A percentile compares a stretch with the other conserved stretches of the same genome.
Evolutionary conservation across 1,140 invertebrate genomes (phyloP).

Genomic region (Melitaea cinxia): DNA sequence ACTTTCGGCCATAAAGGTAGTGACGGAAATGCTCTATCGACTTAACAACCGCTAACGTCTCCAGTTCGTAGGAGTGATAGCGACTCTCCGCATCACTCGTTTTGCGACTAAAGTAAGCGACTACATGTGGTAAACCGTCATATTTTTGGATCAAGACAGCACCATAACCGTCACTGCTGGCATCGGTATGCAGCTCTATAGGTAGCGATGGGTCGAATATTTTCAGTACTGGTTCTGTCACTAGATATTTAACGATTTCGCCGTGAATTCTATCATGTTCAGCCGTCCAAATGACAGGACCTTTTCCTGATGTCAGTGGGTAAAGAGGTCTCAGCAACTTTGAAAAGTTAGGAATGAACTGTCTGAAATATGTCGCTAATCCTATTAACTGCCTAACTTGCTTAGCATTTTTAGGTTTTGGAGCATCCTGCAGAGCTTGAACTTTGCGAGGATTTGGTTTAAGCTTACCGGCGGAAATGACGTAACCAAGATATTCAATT

Average conservation of each 20-base stretch:
- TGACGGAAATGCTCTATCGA: slow-evolving; percentile 38
- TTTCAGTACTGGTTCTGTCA: background rate
- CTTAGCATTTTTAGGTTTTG: background rate
- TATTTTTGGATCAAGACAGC: background rate
- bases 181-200: background rate
- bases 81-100: slow-evolving; percentile 17
- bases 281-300: background rate
- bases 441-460: background rate
- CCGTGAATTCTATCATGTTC: background rate
- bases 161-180: background rate
- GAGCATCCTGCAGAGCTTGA: background rate
- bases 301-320: background rate
- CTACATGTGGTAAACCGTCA: background rate
- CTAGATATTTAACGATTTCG: background rate
- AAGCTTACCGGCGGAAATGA: background rate
- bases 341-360: background rate
- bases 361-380: background rate
- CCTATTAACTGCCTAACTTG: slow-evolving; percentile 1
- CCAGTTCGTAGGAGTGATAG: slow-evolving; percentile 33
- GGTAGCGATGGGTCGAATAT: background rate
- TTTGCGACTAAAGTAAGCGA: slow-evolving; percentile 24
- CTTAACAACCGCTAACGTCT: slow-evolving; percentile 33
- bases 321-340: background rate
- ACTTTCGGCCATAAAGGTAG: slow-evolving; percentile 29
- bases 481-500: background rate